Conservation (phyloP, 2,113 vertebrate genomes). For the Spheniscus mendiculus region DNA sequence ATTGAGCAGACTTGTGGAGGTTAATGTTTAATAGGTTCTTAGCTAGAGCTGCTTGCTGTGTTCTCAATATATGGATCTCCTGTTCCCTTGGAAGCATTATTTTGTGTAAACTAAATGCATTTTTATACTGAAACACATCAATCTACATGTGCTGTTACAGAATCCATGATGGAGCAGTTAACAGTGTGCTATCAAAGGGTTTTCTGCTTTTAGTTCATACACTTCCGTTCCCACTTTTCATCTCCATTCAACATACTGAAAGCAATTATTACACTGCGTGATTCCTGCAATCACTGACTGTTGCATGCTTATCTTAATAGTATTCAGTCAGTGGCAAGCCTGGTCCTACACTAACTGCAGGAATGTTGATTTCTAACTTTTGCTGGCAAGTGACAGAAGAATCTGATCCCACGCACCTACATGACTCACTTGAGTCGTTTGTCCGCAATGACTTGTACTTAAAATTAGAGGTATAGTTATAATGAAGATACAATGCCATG, state of each 20-base stretch:
- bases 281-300: background rate
- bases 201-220: background rate
- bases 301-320: background rate
- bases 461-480: background rate
- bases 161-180: background rate
- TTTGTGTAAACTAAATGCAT: background rate
- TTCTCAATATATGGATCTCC: background rate
- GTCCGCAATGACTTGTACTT: background rate
- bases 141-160: background rate
- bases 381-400: background rate
- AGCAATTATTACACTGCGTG: background rate
- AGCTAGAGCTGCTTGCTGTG: background rate
- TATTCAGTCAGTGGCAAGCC: background rate
- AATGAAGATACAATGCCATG: background rate
- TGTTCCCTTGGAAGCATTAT: background rate
- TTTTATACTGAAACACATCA: background rate
- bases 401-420: background rate
- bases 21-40: slow-evolving; percentile 31
- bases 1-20: background rate
- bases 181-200: background rate
- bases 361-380: background rate
- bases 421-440: background rate
- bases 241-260: background rate
- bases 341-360: background rate
- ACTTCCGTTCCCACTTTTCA: background rate